Evolutionary conservation across 1,140 invertebrate species (phyloP), one percentile per base, ranked within the genome.

Genomic region (Neodiprion pinetum): DNA sequence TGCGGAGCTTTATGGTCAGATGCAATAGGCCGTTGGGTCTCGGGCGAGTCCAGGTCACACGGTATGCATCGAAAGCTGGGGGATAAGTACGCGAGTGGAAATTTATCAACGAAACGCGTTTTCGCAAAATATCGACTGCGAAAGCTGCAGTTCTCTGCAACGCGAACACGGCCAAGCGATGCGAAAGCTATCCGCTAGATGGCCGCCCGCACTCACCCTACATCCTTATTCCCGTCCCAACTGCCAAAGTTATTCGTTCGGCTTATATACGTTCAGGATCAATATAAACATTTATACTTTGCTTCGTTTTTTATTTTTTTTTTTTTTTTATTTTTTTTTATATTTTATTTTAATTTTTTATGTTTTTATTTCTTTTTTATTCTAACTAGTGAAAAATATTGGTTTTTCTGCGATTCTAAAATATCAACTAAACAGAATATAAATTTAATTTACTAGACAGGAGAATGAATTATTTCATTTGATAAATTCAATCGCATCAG

Each of bases 151-250:
- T 77, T 80, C 79, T 78, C 85, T 85, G 82, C 77, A 82, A 76
- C 71, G 74, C 72, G 67, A 48, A 82, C 77, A 77, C 78, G 79
- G 72, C 47, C 77, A 81, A 77, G 76, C 80, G 79, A 84, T 88
- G 74, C 83, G 73, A 47, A 68, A 28, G 48, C 49, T 74, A 76
- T 82, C 87, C 87, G 83, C 83, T 82, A 88, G 87, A 88, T 88
- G 87, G 87, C 87, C 85, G 86, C 82, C 78, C 78, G 80, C 79
- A 84, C 82, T 74, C 81, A 82, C 83, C 83, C 82, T 76, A 23
- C 72, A 71, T 21, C 50, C 67, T 28, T 68, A 48, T 61, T 77
- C 77, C 61, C 69, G 66, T 21, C 74, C 76, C 72, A 73, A 50
- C 49, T 23, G 40, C 66, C 72, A 67, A 48, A 17, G n/a, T 5